Conservation (phyloP, 2,888 invertebrate genomes). For the Pycnomerus fuliginosus region DNA sequence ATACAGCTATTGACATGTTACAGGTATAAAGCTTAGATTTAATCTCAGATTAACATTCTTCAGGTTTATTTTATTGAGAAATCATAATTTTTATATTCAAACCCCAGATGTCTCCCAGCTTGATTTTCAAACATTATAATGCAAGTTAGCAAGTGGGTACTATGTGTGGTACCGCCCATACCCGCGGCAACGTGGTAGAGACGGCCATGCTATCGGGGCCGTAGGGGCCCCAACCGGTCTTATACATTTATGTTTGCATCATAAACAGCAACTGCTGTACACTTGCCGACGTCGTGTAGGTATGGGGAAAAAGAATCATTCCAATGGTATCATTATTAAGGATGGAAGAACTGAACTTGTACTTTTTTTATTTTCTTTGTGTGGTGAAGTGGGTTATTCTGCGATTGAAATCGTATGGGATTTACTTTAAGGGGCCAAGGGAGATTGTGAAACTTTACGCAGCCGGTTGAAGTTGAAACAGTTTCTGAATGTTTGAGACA, state of each 20-base stretch:
- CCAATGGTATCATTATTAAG: slow-evolving; percentile 17
- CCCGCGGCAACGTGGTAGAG: slow-evolving; percentile 39
- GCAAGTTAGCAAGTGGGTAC: slow-evolving; percentile 32
- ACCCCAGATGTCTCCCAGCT: slow-evolving; percentile 10
- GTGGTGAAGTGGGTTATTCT: slow-evolving; percentile 9
- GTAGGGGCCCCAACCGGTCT: slow-evolving; percentile 32
- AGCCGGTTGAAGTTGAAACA: no score
- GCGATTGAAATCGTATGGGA: slow-evolving; percentile 11
- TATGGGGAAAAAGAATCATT: slow-evolving; percentile 9
- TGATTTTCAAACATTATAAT: slow-evolving; percentile 10
- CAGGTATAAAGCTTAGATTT: no score
- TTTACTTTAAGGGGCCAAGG: no score
- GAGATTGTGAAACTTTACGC: no score
- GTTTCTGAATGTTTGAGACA: no score
- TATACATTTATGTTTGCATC: slow-evolving; percentile 29
- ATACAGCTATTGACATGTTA: no score
- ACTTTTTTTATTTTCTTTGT: slow-evolving; percentile 3
- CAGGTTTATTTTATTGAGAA: no score
- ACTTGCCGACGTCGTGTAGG: slow-evolving; percentile 16
- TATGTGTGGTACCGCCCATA: slow-evolving; percentile 34
- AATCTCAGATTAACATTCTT: no score
- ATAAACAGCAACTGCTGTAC: slow-evolving; percentile 26
- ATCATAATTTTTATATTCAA: no score
- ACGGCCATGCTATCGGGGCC: slow-evolving; percentile 36
- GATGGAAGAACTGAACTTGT: slow-evolving; percentile 9